Evolutionary conservation across 2,888 invertebrate species (phyloP), one percentile per base, ranked within the genome.

Genomic region (Serripes groenlandicus): DNA sequence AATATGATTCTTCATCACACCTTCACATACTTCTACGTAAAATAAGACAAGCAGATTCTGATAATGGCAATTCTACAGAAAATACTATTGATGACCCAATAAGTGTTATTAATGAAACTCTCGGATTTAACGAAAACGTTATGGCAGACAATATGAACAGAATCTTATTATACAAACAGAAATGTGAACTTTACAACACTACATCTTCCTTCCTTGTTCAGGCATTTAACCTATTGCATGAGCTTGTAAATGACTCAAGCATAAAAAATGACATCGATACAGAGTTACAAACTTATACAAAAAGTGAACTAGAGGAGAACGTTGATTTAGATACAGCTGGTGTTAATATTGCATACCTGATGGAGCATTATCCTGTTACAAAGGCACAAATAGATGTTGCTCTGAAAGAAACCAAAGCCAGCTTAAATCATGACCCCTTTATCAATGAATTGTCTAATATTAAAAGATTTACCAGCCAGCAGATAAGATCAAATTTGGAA

Each of bases 211-310:
- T 68, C 42, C 58, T 84, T 2, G 37, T 28, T 11, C 58, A 75
- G 23, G 30, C 62, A 2, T 75, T 75, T 56, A 37, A 30, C 3
- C 7, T 70, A 1, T 56, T 83, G 32, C 68, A 54, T 58, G 73
- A 72, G 5, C 30, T 78, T 4, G 75, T 62, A 23, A 75, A 78
- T 18, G 83, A 83, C 21, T 60, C 78, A 28, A 78, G 73, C 62
- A 62, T 37, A 37, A 49, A 64, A 0, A 66, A 21, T 9, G 23
- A 15, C 11, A 42, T 71, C 9, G 71, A 70, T 54, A 26, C 26
- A 7, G 28, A 64, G 5, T 35, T 75, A 1, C 26, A 34, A n/a
- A 18, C 58, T 26, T 78, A 37, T 28, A 32, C 26, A 42, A 23
- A 23, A 11, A 32, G 35, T 5, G 23, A 30, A 9, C 37, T 69